Base-by-base conservation (phyloP, 1,140 invertebrate species). In the Neocloeon triangulifer region DNA sequence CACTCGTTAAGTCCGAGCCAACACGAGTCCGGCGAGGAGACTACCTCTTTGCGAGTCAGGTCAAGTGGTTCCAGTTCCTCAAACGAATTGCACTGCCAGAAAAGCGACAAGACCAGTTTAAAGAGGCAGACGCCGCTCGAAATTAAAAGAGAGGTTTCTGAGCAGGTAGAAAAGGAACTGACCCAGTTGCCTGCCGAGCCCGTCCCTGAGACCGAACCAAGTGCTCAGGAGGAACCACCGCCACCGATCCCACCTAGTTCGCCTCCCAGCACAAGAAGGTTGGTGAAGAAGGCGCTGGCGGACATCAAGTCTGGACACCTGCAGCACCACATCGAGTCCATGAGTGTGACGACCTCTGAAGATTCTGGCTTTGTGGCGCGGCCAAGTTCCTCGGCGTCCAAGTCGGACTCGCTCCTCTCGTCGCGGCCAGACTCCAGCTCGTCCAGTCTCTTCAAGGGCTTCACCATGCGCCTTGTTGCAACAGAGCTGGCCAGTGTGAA, bases 321-420 rank as follows among this genome's bases (percentile, higher is more conserved):
- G 34, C 13, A 14, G 32, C 23, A 32, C 30, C 25, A 36, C 12
- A 35, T 34, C 29, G 40, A 41, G 27, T 35, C 43, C 8, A 33
- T 39, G 8, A 40, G 41, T 29, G 34, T 45, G 5, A 36, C 36
- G 10, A 36, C 41, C 7, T 40, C 41, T 10, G 40, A 42, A 32
- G 40, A 42, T 15, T 43, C 43, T 15, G 43, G 40, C 9, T 35
- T 47, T 23, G 40, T 47, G 13, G 41, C 41, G 21, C 34, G 49
- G n/a, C 47, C 49, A 13, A 43, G 42, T 19, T 49, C 47, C 13
- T 44, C 43, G 9, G 46, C 48, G 3, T 50, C 48, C 4, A 42
- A 43, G 26, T 41, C 43, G 3, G 46, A 48, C 19, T 42, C 41
- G 3, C 34, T 33, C 3, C n/a, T n/a, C n/a, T n/a, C n/a, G n/a